Evolutionary conservation across 2,888 invertebrate species (phyloP).

Genomic region (Drosophila suboccidentalis): DNA sequence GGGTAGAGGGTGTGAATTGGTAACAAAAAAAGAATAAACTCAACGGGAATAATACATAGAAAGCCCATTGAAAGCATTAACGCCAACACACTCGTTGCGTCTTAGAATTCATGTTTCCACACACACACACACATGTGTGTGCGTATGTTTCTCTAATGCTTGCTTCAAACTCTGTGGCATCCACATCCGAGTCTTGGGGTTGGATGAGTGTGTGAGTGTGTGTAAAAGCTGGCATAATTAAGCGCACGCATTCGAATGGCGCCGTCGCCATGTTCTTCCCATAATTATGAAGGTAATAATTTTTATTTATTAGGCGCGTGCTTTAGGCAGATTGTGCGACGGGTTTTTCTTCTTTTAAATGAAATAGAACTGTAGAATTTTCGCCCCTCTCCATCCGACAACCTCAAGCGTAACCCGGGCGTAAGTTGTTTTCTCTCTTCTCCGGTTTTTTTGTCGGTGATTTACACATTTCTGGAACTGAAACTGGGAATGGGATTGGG

Average conservation of each 20-base stretch:
- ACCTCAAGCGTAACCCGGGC: slow-evolving; percentile 38
- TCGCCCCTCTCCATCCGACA: neutral
- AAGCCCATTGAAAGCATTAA: slow-evolving; percentile 81
- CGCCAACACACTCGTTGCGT: slow-evolving; percentile 68
- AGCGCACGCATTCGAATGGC: slow-evolving; percentile 73
- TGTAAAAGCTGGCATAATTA: slow-evolving; percentile 79
- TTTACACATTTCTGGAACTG: slow-evolving; percentile 65
- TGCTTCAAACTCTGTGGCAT: slow-evolving; percentile 53
- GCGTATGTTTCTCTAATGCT: slow-evolving; percentile 17
- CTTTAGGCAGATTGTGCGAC: slow-evolving; percentile 66
- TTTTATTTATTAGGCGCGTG: slow-evolving; percentile 83
- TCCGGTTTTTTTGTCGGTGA: slow-evolving; percentile 58
- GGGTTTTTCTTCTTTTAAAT: slow-evolving; percentile 47
- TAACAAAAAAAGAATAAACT: slow-evolving; percentile 34
- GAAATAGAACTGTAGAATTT: slow-evolving; percentile 46
- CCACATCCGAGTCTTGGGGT: slow-evolving; percentile 13
- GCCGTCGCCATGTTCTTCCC: slow-evolving; percentile 72
- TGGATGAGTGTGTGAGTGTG: slow-evolving; percentile 33
- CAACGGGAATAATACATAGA: slow-evolving; percentile 78
- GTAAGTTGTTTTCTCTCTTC: slow-evolving; percentile 57
- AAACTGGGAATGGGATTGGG: slow-evolving; percentile 7
- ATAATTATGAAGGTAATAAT: slow-evolving; percentile 84
- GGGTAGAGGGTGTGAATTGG: slow-evolving; percentile 10
- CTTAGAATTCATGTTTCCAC: slow-evolving; percentile 62
- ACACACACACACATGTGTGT: slow-evolving; percentile 18